Evolutionary conservation across 2,113 vertebrate species (phyloP), one percentile per base, ranked within the genome.

Genomic region (Chitala chitala): DNA sequence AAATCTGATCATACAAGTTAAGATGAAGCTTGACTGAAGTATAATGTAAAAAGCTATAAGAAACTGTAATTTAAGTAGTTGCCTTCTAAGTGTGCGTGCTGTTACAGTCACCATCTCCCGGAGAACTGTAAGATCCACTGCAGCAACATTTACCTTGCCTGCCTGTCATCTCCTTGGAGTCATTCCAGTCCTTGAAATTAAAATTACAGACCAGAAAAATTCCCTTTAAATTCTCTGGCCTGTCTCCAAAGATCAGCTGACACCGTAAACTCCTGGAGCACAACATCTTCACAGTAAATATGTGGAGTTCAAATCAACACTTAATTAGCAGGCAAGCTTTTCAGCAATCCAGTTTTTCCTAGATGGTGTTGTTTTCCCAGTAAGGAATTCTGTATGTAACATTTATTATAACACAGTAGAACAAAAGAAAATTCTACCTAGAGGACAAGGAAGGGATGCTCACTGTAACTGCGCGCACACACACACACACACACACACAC

Each of bases 231-330:
- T 61, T 72, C 76, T 53, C 22, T 82, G 82, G 82, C 78, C 56
- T 17, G 15, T 59, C 75, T 80, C 79, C 82, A 86, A 80, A 83
- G 74, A 89, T 82, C 68, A 83, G 81, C 73, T 76, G 69, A 81
- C 80, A 83, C 83, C 71, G 83, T 80, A 73, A 85, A 84, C 78
- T 84, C 69, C 70, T 78, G 71, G 78, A 82, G 80, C 72, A 73
- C 70, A 29, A 71, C 76, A 71, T 81, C 29, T 73, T 48, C 80
- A 73, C 66, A 72, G 9, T 26, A 71, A 51, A 63, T 56, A 76
- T 74, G 66, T 69, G 77, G 80, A 50, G 69, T 56, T 70, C 69
- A 48, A 58, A 77, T 29, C 33, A 38, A 26, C 74, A 65, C 64
- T 10, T 29, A 29, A 77, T 40, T 54, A 50, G 50, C 72, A 17